Evolutionary conservation across 2,888 invertebrate species (phyloP).

Genomic region (Epistrophe grossulariae): DNA sequence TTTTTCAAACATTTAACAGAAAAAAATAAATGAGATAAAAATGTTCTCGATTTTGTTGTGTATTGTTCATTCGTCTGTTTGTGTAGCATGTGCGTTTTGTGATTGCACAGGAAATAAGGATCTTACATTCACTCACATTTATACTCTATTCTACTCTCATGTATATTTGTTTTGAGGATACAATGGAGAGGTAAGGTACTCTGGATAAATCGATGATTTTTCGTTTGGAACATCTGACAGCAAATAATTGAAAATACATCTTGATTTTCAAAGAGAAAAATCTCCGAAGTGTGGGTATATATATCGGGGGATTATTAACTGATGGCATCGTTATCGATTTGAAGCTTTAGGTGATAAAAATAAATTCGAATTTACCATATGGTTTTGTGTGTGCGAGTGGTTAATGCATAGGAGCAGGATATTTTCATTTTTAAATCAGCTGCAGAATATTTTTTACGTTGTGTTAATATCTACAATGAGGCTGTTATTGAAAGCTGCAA

Average conservation of each 20-base stretch:
- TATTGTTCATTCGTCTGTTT: conserved; percentile 4
- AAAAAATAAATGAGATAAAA: conserved; percentile 15
- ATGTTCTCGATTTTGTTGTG: conserved; percentile 7
- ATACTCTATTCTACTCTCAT: background rate
- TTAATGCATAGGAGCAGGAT: background rate
- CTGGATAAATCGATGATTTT: conserved; percentile 34
- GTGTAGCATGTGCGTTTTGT: conserved; percentile 28
- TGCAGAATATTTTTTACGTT: background rate
- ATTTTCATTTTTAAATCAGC: background rate
- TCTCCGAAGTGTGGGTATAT: background rate
- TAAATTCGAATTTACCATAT: conserved; percentile 37
- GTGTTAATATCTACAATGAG: background rate
- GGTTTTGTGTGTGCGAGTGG: background rate
- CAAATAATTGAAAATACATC: conserved; percentile 51
- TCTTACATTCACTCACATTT: background rate
- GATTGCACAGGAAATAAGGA: conserved; percentile 19
- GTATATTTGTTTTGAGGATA: background rate
- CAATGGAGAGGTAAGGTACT: too few species aligned
- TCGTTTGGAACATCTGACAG: conserved; percentile 45
- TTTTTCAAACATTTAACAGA: conserved; percentile 4
- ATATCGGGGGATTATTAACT: conserved; percentile 34
- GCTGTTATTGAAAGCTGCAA: background rate
- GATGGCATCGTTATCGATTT: conserved; percentile 32
- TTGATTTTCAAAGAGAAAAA: conserved; percentile 30
- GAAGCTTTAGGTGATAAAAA: conserved; percentile 17